Conservation (phyloP, 2,888 invertebrate genomes). For the Automeris io region DNA sequence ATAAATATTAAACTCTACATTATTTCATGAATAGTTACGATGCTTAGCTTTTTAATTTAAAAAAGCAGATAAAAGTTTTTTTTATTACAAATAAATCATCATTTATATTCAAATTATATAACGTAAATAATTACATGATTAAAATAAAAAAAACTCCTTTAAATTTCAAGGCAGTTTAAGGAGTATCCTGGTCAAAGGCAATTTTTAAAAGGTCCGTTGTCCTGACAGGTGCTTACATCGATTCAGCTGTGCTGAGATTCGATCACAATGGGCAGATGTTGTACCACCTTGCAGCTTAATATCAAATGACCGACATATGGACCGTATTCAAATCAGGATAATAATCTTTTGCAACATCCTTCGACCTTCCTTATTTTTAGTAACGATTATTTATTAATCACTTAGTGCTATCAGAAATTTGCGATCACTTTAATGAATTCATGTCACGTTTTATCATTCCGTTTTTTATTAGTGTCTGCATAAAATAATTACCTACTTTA, state of each 20-base stretch:
- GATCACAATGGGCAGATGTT: slow-evolving; percentile 49
- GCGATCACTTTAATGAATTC: too few relatives aligned
- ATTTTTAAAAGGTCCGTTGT: slow-evolving; percentile 7
- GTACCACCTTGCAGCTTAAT: slow-evolving; percentile 51
- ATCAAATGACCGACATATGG: slow-evolving; percentile 29
- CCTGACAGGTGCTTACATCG: slow-evolving; percentile 55
- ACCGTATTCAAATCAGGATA: slow-evolving; percentile 16
- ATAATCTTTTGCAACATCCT: too few relatives aligned
- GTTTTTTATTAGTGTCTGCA: too few relatives aligned
- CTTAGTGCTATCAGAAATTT: too few relatives aligned
- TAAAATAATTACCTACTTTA: too few relatives aligned
- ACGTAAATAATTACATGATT: background rate
- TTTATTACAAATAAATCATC: too few relatives aligned
- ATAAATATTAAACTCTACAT: background rate
- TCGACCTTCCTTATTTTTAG: too few relatives aligned
- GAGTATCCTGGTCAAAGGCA: background rate
- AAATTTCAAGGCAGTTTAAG: background rate
- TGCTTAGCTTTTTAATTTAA: too few relatives aligned
- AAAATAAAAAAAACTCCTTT: background rate
- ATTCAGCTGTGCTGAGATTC: slow-evolving; percentile 49
- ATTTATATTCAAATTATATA: slow-evolving; percentile 10
- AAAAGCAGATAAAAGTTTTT: background rate
- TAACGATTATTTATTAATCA: too few relatives aligned
- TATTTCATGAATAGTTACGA: too few relatives aligned
- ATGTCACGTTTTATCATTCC: too few relatives aligned